These are phyloP conservation scores for Sprattus sprattus DNA, from an alignment of 2,113 vertebrate genomes.

Conservation along the genomic window DNA sequence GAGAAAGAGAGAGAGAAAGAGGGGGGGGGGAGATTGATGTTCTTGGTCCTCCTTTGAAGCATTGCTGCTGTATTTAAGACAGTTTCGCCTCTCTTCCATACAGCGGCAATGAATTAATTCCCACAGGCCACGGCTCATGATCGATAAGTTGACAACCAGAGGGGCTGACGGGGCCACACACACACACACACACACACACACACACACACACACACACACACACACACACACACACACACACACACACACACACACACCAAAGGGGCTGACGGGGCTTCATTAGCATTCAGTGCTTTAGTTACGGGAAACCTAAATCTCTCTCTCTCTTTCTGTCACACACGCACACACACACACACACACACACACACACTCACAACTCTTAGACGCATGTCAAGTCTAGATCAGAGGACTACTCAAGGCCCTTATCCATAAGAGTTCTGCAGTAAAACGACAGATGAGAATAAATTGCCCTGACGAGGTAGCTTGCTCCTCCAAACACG, in stretches of 20 bases:
- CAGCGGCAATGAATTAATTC: neutral
- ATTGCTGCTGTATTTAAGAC: neutral
- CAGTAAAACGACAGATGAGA: conserved; percentile 41
- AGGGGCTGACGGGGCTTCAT: conserved; percentile 37
- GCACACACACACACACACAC: conserved; percentile 2
- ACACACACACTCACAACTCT: neutral
- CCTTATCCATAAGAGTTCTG: conserved; percentile 40
- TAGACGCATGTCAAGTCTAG: conserved; percentile 28
- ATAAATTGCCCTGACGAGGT: conserved; percentile 31
- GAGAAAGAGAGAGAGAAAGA: neutral
- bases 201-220: no score
- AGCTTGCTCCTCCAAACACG: neutral
- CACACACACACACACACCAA: no score
- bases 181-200: no score
- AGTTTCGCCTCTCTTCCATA: neutral
- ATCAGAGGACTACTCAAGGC: conserved; percentile 37
- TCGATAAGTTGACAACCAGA: conserved; percentile 46
- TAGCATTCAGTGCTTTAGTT: conserved; percentile 23
- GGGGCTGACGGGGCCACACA: conserved; percentile 36
- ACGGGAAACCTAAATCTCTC: conserved; percentile 6
- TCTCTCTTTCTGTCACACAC: neutral
- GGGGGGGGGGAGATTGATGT: neutral
- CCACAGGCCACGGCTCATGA: conserved; percentile 10
- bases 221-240: no score
- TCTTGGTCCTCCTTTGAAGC: neutral